A percentile compares a stretch with the other conserved stretches of the same genome.
These are phyloP conservation scores for Macquaria australasica DNA, from an alignment of 2,113 vertebrate genomes.

Conservation along the genomic window DNA sequence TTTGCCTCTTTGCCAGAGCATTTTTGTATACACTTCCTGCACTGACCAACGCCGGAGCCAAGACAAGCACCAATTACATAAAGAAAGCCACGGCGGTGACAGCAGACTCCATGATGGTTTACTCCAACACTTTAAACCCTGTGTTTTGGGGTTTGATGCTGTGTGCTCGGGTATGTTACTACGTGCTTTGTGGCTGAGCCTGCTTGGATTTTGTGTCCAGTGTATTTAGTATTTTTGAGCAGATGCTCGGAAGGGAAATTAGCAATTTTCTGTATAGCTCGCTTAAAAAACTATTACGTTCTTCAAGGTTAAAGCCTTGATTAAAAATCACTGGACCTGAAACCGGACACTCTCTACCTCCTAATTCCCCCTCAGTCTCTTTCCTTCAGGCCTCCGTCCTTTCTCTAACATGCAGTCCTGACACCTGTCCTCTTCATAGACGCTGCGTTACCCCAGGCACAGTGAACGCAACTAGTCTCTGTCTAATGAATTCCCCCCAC, in stretches of 20 bases:
- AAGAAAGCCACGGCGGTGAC: conserved; percentile 74
- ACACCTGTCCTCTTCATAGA: conserved; percentile 44
- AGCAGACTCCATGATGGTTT: conserved; percentile 67
- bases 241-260: conserved; percentile 30
- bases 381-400: conserved; percentile 2
- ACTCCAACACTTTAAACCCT: conserved; percentile 66
- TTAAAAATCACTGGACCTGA: conserved; percentile 47
- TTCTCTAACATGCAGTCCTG: conserved; percentile 24
- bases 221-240: conserved; percentile 39
- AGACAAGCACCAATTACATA: conserved; percentile 75
- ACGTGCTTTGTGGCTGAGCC: conserved; percentile 54
- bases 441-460: conserved; percentile 15
- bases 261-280: conserved; percentile 21
- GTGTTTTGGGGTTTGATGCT: conserved; percentile 75
- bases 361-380: conserved; percentile 12
- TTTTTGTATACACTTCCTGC: conserved; percentile 61
- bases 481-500: conserved; percentile 50
- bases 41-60: conserved; percentile 64
- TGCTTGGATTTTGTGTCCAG: conserved; percentile 60
- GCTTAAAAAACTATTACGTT: conserved; percentile 23
- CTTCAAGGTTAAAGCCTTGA: conserved; percentile 53
- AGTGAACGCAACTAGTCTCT: conserved; percentile 38
- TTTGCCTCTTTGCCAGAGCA: conserved; percentile 42
- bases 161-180: conserved; percentile 53
- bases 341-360: background rate